Percentiles rank a stretch among this genome's conserved stretches.
phyloP scores from a whole-genome alignment of 2,797 vertebrate genomes.

The Sebastes goodei region DNA sequence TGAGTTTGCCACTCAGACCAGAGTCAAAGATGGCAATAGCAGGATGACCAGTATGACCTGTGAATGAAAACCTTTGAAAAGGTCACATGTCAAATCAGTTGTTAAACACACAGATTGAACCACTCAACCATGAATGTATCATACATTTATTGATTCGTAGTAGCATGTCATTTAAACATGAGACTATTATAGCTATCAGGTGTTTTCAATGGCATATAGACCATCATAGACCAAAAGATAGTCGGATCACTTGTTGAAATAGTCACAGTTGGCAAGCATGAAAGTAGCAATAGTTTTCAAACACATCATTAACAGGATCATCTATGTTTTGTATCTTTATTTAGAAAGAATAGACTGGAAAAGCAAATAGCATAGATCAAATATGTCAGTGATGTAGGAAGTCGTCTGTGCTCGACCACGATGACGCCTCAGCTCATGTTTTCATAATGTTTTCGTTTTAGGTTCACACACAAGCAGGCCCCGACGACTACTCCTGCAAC shows the following conservation, averaged over 20 bases:
- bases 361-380: neutral
- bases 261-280: neutral
- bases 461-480: constrained; percentile 12
- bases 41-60: neutral
- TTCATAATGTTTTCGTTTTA: constrained; percentile 41
- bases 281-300: neutral
- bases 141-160: constrained; percentile 12
- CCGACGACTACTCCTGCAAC: constrained; percentile 35
- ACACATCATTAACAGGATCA: neutral
- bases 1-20: neutral
- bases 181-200: neutral
- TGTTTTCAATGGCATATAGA: neutral
- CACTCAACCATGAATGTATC: neutral
- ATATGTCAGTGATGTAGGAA: neutral
- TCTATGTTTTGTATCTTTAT: neutral
- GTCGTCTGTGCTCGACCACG: neutral
- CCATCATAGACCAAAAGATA: neutral
- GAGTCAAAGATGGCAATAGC: neutral
- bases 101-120: neutral
- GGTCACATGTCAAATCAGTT: neutral
- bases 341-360: neutral
- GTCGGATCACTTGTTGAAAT: neutral
- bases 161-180: neutral
- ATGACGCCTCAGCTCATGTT: constrained; percentile 20
- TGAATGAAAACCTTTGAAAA: neutral